These are phyloP conservation scores for Lycia hirtaria DNA, from an alignment of 2,888 invertebrate species.

Conservation along the genomic window DNA sequence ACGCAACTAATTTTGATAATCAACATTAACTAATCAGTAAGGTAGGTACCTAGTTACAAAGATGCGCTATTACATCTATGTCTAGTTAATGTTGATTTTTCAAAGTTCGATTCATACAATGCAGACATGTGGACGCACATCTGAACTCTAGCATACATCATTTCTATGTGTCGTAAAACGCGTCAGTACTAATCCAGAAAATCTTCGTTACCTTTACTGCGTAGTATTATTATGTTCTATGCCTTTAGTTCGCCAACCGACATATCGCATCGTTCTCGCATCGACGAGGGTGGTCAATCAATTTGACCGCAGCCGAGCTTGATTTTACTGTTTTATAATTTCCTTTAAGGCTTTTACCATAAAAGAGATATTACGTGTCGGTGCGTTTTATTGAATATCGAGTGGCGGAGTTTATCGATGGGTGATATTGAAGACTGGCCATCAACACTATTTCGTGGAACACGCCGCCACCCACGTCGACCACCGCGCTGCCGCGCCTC, in stretches of 20 bases:
- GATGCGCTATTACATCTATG: too few species aligned
- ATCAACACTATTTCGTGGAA: conserved; percentile 75
- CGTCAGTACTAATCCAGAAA: conserved; percentile 14
- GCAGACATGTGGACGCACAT: too few species aligned
- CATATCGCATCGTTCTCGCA: conserved; percentile 1
- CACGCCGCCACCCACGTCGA: conserved; percentile 79
- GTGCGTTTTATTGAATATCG: conserved; percentile 54
- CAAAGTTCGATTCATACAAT: too few species aligned
- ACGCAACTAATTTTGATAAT: too few species aligned
- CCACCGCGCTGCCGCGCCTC: conserved; percentile 15
- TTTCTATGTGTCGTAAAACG: conserved; percentile 6
- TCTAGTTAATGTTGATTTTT: too few species aligned
- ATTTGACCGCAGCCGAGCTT: conserved; percentile 29
- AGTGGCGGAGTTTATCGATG: conserved; percentile 63
- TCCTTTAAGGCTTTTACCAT: conserved; percentile 39
- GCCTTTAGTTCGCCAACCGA: conserved; percentile 5
- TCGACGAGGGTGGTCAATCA: conserved; percentile 41
- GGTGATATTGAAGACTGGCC: conserved; percentile 58
- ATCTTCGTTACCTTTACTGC: conserved; percentile 7
- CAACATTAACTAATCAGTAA: too few species aligned
- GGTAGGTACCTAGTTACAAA: too few species aligned
- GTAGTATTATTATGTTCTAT: too few species aligned
- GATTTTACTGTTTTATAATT: conserved; percentile 42
- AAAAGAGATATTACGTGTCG: conserved; percentile 32
- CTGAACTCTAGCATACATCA: conserved; percentile 12